Base-by-base conservation (phyloP, 2,797 vertebrate species). In the Cheirogaleus major region DNA sequence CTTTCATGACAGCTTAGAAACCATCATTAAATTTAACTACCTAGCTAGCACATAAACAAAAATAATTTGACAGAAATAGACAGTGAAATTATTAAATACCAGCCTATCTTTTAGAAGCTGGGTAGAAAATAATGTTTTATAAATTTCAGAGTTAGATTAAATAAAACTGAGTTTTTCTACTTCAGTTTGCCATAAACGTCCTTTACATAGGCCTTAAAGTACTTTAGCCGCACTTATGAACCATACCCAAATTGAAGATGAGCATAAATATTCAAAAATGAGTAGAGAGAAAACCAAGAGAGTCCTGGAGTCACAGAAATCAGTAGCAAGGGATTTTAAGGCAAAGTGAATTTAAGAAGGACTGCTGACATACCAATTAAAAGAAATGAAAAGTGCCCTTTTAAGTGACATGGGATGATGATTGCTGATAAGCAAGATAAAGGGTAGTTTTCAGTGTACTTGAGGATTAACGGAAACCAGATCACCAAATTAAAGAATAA, bases 61-160 rank as follows among this genome's bases (percentile, higher is more conserved):
- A 97, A 90, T 93, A 96, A 94, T 88, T 67, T 88, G 81, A 95
- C 67, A 90, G 30, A 32, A 85, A 65, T n/a, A 91, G 69, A 97
- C 38, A 86, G 92, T 52, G 14, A 32, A 67, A 70, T 81, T 89
- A 88, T 88, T 95, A 90, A 95, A 87, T 59, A 87, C 45, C 70
- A 93, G 7, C 41, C 57, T 67, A 15, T 70, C 76, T 91, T 95
- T 96, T 18, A 84, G 70, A 83, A 93, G 75, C 93, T 70, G 69
- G 15, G 30, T 82, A 80, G 89, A 82, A 89, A 89, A 85, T 30
- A 90, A 90, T 72, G 22, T 85, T 93, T 88, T 65, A 12, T 79
- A 86, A 73, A 50, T 85, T 70, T 93, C 89, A 96, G 35, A 61
- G 17, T 61, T 78, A 88, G 38, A 41, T 50, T 83, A 89, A 94